Evolutionary conservation across 2,888 invertebrate species (phyloP), one percentile per base, ranked within the genome.

Genomic region (Amitus sp.): DNA sequence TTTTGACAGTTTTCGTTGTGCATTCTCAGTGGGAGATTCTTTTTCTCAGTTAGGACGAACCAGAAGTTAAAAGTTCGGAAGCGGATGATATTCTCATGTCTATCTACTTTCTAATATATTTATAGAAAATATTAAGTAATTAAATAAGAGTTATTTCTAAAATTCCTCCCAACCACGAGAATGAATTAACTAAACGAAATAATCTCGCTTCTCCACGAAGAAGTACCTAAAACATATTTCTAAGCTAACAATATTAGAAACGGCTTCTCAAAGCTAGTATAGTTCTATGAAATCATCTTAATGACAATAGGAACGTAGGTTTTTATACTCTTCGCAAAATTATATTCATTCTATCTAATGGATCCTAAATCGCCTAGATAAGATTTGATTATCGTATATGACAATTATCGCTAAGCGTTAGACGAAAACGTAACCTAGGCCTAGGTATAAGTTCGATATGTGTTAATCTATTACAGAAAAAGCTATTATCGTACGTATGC

Each of bases 341-440:
- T 73, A 73, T 70, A 70, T 68, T 76, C 69, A 72, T 71, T 78
- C 78, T 78, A 79, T 74, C 80, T 80, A 77, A 73, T 73, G 70
- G 74, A 73, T 74, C 75, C 77, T 77, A 77, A 71, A 74, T 73
- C 74, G 68, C 74, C 77, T 76, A 71, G 55, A 62, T 66, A 57
- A 63, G 56, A 65, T 57, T 65, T 59, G 62, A 64, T 67, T 65
- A 66, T 72, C 47, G 39, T 65, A 53, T 67, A 61, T 60, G 58
- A 62, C 70, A 66, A 52, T 60, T 63, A 59, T 56, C 61, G 59
- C 66, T 65, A 67, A 69, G 55, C 66, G 69, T 65, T 66, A 69
- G 70, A 66, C 67, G 54, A 64, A 60, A 66, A 54, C 62, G 59
- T 65, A 39, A 72, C 67, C 72, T 73, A 73, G 62, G 65, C 66